phyloP scores from a whole-genome alignment of 1,140 invertebrate species.

The Halesus radiatus region DNA sequence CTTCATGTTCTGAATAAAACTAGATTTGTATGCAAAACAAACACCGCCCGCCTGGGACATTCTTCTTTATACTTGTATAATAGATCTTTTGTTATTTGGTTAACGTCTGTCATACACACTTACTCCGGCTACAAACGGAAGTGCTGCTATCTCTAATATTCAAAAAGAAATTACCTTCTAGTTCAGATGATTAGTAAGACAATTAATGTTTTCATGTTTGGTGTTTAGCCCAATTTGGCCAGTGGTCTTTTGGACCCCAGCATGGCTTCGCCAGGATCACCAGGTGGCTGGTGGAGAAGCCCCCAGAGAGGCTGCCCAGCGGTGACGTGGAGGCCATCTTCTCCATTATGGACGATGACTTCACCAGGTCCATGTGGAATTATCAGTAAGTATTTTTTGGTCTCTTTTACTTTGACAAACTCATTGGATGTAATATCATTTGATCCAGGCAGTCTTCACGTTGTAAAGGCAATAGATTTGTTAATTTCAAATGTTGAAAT shows the following conservation, averaged over 20 bases:
- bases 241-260: slow-evolving; percentile 92
- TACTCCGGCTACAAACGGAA: too few species aligned
- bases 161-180: not conserved
- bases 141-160: not conserved
- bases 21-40: too few species aligned
- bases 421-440: too few species aligned
- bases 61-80: too few species aligned
- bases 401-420: too few species aligned
- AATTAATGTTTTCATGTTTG: not conserved
- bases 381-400: slow-evolving; percentile 81
- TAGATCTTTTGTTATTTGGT: too few species aligned
- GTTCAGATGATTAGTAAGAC: not conserved
- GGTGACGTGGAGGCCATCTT: slow-evolving; percentile 94
- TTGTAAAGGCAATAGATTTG: too few species aligned
- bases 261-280: slow-evolving; percentile 95
- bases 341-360: slow-evolving; percentile 92
- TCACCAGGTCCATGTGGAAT: slow-evolving; percentile 94
- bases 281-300: slow-evolving; percentile 91
- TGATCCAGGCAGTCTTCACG: too few species aligned
- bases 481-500: too few species aligned
- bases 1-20: too few species aligned
- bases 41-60: too few species aligned
- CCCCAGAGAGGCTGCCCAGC: slow-evolving; percentile 86
- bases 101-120: too few species aligned
- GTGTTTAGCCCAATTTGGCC: slow-evolving; percentile 90